Percentiles rank a stretch among this genome's conserved stretches.
These are phyloP conservation scores for Pristionchus exspectatus DNA, from an alignment of 2,888 invertebrate species.

Conservation along the genomic window DNA sequence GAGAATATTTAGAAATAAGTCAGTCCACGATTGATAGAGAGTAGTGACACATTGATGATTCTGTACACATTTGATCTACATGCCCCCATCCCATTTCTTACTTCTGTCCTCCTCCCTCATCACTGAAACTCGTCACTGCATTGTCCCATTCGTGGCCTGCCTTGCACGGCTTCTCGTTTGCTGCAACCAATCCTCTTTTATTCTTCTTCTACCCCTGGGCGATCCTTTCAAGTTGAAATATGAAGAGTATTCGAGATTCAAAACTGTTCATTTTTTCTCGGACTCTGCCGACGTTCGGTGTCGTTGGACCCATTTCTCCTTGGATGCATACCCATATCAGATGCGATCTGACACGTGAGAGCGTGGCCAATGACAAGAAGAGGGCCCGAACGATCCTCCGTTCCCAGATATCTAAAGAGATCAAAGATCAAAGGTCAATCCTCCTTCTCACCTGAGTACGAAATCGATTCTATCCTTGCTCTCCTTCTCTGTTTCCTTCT, in stretches of 20 bases:
- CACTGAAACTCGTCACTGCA: neutral
- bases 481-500: conserved; percentile 2
- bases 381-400: conserved; percentile 43
- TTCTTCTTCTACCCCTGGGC: neutral
- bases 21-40: neutral
- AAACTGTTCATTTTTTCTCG: neutral
- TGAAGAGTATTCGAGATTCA: neutral
- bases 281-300: no score
- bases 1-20: neutral
- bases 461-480: conserved; percentile 34
- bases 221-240: neutral
- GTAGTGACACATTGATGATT: neutral
- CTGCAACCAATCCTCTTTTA: neutral
- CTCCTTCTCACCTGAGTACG: conserved; percentile 14
- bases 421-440: conserved; percentile 8
- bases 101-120: conserved; percentile 5
- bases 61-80: neutral
- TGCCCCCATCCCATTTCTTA: neutral
- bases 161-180: neutral
- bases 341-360: conserved; percentile 5
- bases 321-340: neutral
- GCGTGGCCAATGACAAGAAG: conserved; percentile 51
- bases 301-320: no score
- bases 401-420: conserved; percentile 40
- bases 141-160: conserved; percentile 9